These are phyloP conservation scores for Ctenomys sociabilis DNA, from an alignment of 2,113 vertebrate species.

Conservation along the genomic window DNA sequence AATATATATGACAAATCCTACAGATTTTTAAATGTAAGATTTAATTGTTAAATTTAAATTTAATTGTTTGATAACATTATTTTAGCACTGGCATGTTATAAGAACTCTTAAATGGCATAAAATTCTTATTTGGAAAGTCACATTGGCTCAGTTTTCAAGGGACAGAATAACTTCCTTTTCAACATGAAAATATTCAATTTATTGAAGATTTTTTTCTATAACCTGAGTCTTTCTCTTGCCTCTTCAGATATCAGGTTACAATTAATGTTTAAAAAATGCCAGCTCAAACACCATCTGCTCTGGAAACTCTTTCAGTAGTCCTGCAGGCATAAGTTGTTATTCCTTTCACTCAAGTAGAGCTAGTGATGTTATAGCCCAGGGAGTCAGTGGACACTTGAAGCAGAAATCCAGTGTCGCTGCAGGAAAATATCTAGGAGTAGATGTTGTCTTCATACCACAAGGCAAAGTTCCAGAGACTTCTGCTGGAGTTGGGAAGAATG, in stretches of 20 bases:
- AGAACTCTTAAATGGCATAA: neutral
- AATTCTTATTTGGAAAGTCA: slow-evolving; percentile 2
- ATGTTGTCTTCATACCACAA: neutral
- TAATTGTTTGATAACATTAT: neutral
- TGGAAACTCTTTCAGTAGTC: slow-evolving; percentile 41
- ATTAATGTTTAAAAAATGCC: slow-evolving; percentile 39
- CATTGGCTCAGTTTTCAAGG: neutral
- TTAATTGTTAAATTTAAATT: neutral
- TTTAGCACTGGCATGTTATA: neutral
- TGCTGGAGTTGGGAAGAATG: neutral
- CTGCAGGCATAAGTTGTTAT: slow-evolving; percentile 50
- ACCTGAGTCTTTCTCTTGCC: neutral
- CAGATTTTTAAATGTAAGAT: neutral
- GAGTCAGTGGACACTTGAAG: slow-evolving; percentile 54
- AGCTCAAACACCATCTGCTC: slow-evolving; percentile 53
- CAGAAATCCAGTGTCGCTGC: slow-evolving; percentile 47
- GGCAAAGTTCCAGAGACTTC: neutral
- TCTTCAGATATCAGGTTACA: neutral
- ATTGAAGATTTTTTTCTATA: slow-evolving; percentile 40
- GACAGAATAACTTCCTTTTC: neutral
- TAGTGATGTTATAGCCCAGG: slow-evolving; percentile 29
- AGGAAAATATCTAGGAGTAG: neutral
- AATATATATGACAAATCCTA: neutral
- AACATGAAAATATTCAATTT: slow-evolving; percentile 17
- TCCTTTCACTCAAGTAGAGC: slow-evolving; percentile 25